phyloP scores from a whole-genome alignment of 2,888 invertebrate species.

The Ellobium chinense region DNA sequence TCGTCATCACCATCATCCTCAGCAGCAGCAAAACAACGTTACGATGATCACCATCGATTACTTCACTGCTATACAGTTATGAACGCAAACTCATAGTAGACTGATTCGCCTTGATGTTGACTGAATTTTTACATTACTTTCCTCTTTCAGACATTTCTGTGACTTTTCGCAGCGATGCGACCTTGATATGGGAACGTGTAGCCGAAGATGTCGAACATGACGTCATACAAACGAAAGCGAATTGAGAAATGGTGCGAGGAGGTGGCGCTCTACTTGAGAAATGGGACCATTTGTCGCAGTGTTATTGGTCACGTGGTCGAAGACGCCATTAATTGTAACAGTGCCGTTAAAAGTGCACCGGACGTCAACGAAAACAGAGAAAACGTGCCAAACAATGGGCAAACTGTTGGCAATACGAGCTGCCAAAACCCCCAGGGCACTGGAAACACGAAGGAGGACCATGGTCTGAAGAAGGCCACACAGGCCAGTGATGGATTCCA shows the following conservation, averaged over 20 bases:
- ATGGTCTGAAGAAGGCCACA: neutral
- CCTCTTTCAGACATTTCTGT: no score
- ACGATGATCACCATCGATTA: no score
- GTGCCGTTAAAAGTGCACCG: no score
- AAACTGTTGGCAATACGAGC: neutral
- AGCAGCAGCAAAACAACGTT: no score
- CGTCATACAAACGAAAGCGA: conserved; percentile 48
- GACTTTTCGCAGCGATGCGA: no score
- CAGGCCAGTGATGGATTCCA: neutral
- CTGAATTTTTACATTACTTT: no score
- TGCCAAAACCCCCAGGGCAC: neutral
- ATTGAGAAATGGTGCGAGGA: conserved; percentile 53
- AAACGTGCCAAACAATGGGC: neutral
- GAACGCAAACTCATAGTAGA: no score
- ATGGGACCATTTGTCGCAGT: conserved; percentile 50
- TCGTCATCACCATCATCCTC: no score
- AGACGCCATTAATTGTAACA: conserved; percentile 26
- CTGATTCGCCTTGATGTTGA: no score
- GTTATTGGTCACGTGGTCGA: conserved; percentile 48
- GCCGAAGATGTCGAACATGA: conserved; percentile 37
- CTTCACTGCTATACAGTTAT: no score
- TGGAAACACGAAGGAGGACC: neutral
- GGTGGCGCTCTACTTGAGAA: conserved; percentile 47
- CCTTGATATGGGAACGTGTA: no score
- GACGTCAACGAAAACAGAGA: neutral